Evolutionary conservation across 1,140 invertebrate species (phyloP).

Genomic region (Zaprionus kolodkinae): DNA sequence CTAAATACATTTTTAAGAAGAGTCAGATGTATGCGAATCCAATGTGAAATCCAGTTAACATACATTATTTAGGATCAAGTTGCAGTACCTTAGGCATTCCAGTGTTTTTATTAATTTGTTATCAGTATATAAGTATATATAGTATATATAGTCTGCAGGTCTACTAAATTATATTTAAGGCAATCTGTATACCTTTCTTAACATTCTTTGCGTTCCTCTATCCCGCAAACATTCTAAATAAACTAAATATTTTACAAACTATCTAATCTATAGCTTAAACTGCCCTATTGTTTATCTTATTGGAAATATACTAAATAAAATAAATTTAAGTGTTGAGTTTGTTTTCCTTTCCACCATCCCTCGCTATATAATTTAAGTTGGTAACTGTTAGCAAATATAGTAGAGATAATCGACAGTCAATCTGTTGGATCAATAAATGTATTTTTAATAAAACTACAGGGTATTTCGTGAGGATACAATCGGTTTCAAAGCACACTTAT

Average conservation of each 20-base stretch:
- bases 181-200: slow-evolving; percentile 5
- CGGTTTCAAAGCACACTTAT: background rate
- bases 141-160: background rate
- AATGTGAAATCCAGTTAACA: slow-evolving; percentile 39
- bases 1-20: background rate
- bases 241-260: slow-evolving; percentile 1
- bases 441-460: slow-evolving; percentile 1
- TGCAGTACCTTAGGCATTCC: slow-evolving; percentile 7
- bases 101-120: slow-evolving; percentile 22
- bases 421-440: background rate
- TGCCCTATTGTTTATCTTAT: slow-evolving; percentile 7
- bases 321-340: slow-evolving; percentile 1
- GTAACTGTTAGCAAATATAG: background rate
- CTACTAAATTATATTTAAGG: background rate
- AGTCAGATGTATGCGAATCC: background rate
- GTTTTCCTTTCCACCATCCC: background rate
- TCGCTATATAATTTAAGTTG: background rate
- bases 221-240: background rate
- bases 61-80: background rate
- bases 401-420: background rate
- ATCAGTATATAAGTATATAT: slow-evolving; percentile 5
- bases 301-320: slow-evolving; percentile 6
- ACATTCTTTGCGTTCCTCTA: slow-evolving; percentile 1
- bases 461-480: background rate
- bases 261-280: background rate